These are phyloP conservation scores for Emydura subglobosa DNA, from an alignment of 2,113 vertebrate species.

Conservation along the genomic window DNA sequence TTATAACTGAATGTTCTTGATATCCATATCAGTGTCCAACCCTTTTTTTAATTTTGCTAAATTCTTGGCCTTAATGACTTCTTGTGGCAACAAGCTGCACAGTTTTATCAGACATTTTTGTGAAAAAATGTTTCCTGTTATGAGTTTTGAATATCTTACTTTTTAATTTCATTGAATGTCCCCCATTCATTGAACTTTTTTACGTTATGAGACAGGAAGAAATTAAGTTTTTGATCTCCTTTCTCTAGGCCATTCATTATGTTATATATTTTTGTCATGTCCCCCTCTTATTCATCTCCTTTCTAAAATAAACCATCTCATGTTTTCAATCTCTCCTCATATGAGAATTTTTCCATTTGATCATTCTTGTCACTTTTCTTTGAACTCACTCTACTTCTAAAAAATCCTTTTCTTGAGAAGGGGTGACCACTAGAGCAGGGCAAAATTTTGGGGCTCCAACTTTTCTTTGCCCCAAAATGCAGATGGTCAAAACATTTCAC, in stretches of 20 bases:
- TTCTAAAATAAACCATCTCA: too few species aligned
- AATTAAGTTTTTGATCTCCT: neutral
- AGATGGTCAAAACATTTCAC: too few species aligned
- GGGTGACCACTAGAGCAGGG: neutral
- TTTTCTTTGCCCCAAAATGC: too few species aligned
- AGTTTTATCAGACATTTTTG: neutral
- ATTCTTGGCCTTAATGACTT: neutral
- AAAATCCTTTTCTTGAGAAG: neutral
- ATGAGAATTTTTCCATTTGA: neutral
- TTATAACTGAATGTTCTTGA: neutral
- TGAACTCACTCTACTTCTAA: neutral
- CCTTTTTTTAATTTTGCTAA: neutral
- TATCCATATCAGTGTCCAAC: neutral
- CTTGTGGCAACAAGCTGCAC: neutral
- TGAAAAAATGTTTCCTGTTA: neutral
- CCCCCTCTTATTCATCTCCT: neutral
- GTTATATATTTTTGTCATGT: neutral
- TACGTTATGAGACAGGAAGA: neutral
- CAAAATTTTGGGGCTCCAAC: neutral
- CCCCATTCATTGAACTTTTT: neutral
- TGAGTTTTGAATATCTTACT: neutral
- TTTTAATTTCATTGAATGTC: neutral
- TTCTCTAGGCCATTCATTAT: neutral
- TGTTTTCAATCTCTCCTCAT: neutral
- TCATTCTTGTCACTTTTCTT: constrained; percentile 23